Percentiles rank a stretch among this genome's conserved stretches.
phyloP scores from a whole-genome alignment of 2,888 invertebrate genomes.

The Dasypolia templi region DNA sequence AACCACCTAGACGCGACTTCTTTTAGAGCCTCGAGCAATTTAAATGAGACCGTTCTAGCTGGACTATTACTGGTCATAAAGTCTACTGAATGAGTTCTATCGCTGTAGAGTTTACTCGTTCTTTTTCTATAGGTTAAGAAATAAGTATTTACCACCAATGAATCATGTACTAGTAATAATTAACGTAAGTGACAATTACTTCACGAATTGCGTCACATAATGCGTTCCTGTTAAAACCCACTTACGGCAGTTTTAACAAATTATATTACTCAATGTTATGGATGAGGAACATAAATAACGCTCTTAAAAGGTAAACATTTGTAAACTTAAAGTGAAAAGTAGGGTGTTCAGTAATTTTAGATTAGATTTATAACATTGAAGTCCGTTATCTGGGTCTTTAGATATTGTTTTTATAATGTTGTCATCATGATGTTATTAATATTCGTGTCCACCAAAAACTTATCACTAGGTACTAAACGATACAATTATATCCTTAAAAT shows the following conservation, averaged over 20 bases:
- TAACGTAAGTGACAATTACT: conserved; percentile 37
- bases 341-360: conserved; percentile 7
- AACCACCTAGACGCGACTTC: neutral
- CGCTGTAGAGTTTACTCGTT: neutral
- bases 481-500: neutral
- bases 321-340: conserved; percentile 11
- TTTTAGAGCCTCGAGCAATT: neutral
- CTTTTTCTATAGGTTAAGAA: neutral
- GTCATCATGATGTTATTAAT: conserved; percentile 7
- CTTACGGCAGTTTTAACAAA: conserved; percentile 33
- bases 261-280: conserved; percentile 48
- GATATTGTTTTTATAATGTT: conserved; percentile 19
- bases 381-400: neutral
- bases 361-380: conserved; percentile 24
- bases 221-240: conserved; percentile 19
- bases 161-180: conserved; percentile 22
- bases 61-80: neutral
- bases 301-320: conserved; percentile 35
- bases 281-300: conserved; percentile 41
- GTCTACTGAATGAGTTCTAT: neutral
- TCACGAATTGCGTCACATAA: conserved; percentile 29
- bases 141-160: neutral
- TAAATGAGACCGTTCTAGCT: neutral
- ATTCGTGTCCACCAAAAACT: too few species aligned
- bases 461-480: neutral